Evolutionary conservation across 1,140 invertebrate genomes (phyloP), one percentile per base, ranked within the genome.

Genomic region (Xylocopa sonorina): DNA sequence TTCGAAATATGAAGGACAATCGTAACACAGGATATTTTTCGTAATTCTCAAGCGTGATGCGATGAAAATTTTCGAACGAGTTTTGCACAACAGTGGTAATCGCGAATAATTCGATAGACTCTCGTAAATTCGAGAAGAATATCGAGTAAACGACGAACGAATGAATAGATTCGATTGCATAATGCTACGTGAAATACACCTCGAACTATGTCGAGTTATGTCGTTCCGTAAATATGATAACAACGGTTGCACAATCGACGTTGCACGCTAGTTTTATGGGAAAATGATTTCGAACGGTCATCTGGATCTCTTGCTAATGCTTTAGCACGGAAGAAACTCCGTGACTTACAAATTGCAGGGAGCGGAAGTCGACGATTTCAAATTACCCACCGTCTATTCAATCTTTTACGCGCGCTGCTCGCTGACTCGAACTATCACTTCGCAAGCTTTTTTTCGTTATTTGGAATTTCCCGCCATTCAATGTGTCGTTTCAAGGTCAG

Each of bases 161-260:
- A 43, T 38, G 14, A 27, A 46, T 50, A 34, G 55, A 43, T 27
- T 73, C 72, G 16, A 73, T 81, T 82, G 43, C 58, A 66, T 41
- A 82, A 84, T 38, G 12, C 10, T 34, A 78, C 21, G 78, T 38
- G n/a, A n/a, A n/a, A n/a, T n/a, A n/a, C n/a, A n/a, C 85, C 62
- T 50, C 64, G 32, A 55, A 73, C 73, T 60, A 51, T 53, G 29
- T 48, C 32, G 24, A 10, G 32, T 53, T 60, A 66, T 60, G n/a
- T 3, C 3, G 57, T 60, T 41, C 18, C 41, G 41, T 18, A 18
- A 58, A n/a, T 34, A 46, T 6, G 75, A 9, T 24, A 50, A 67
- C 16, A 32, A 18, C 29, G 34, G 14, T 78, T 84, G 29, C 50
- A 60, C 43, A 83, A 73, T 60, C 51, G 12, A n/a, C 24, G 43